phyloP scores from a whole-genome alignment of 2,888 invertebrate genomes.

The Drosophila diplacantha region DNA sequence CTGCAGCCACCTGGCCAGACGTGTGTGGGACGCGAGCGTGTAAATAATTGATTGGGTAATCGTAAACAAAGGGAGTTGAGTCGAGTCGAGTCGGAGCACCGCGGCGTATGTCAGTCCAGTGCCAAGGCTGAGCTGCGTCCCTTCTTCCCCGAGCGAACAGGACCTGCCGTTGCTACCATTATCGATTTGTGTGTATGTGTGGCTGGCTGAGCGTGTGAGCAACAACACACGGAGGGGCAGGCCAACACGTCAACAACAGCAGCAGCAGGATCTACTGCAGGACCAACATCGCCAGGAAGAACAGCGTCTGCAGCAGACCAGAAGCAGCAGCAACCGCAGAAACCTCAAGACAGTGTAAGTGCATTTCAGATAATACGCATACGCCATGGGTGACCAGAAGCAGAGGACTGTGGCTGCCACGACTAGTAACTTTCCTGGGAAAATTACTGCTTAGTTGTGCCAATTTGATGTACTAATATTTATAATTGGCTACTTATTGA shows the following conservation, averaged over 20 bases:
- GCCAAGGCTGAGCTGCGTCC: conserved; percentile 56
- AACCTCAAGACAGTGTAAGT: conserved; percentile 56
- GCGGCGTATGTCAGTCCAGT: conserved; percentile 44
- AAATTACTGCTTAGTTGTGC: background rate
- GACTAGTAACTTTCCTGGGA: background rate
- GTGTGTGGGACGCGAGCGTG: conserved; percentile 40
- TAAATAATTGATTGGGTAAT: conserved; percentile 66
- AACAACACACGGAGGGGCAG: conserved; percentile 56
- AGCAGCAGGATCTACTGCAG: conserved; percentile 26
- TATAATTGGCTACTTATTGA: background rate
- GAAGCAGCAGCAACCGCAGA: conserved; percentile 29
- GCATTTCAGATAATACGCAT: conserved; percentile 57
- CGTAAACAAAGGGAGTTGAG: conserved; percentile 49
- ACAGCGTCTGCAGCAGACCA: background rate
- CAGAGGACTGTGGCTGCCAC: background rate
- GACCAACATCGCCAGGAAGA: conserved; percentile 1
- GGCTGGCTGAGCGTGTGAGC: conserved; percentile 53
- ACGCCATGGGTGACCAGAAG: conserved; percentile 36
- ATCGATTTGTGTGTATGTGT: conserved; percentile 71
- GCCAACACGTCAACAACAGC: conserved; percentile 37
- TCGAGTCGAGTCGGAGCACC: conserved; percentile 7
- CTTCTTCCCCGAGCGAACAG: conserved; percentile 17
- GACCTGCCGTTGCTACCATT: conserved; percentile 39
- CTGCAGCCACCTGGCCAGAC: conserved; percentile 44
- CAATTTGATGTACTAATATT: background rate